Evolutionary conservation across 2,888 invertebrate genomes (phyloP).

Genomic region (Amblyjoppa fuscipennis): DNA sequence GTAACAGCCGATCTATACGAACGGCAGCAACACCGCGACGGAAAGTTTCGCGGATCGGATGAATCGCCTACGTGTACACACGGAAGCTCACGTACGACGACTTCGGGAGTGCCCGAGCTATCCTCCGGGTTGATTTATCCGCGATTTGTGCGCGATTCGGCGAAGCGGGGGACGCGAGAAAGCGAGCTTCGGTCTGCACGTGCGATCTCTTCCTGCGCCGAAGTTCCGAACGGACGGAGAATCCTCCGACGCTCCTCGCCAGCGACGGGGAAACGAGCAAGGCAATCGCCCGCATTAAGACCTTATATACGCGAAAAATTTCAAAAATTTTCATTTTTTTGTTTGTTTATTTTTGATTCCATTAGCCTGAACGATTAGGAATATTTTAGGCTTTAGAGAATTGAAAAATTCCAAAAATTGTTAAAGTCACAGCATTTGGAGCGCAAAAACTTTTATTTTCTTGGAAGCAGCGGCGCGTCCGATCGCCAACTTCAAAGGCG

Average conservation of each 20-base stretch:
- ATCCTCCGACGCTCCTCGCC: constrained; percentile 26
- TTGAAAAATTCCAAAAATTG: no score
- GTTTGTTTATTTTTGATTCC: no score
- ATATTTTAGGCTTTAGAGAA: no score
- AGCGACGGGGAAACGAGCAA: not conserved
- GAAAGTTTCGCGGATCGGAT: constrained; percentile 54
- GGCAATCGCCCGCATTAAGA: not conserved
- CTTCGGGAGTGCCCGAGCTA: constrained; percentile 41
- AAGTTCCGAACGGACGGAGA: constrained; percentile 1
- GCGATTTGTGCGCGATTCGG: constrained; percentile 78
- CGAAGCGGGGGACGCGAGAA: constrained; percentile 55
- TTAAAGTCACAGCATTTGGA: no score
- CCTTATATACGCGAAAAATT: no score
- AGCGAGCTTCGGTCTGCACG: constrained; percentile 20
- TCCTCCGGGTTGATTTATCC: constrained; percentile 77
- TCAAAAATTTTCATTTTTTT: no score
- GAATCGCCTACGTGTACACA: constrained; percentile 9
- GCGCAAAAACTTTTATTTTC: no score
- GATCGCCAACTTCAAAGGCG: no score
- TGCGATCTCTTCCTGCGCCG: not conserved
- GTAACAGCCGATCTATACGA: constrained; percentile 7
- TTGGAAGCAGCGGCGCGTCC: no score
- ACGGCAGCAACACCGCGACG: constrained; percentile 27
- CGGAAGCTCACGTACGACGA: constrained; percentile 58
- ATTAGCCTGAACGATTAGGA: no score